Percentiles rank a stretch among this genome's conserved stretches.
Evolutionary conservation across 1,140 invertebrate genomes (phyloP).

Genomic region (Rhynchophorus ferrugineus): DNA sequence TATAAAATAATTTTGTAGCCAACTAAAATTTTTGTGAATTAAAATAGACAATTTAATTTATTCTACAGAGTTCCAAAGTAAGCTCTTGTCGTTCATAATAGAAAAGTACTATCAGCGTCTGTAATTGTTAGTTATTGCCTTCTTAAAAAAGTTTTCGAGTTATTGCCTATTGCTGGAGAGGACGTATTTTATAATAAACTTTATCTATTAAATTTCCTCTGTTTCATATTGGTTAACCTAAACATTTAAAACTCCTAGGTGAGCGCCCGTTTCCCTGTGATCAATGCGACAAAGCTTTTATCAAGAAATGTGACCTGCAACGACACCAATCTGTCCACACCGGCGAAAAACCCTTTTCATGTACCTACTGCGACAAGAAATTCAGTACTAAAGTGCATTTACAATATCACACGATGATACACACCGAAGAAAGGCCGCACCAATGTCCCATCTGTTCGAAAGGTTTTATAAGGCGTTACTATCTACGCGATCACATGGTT

Average conservation of each 20-base stretch:
- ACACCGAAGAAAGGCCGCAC: constrained; percentile 32
- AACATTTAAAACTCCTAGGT: constrained; percentile 17
- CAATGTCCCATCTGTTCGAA: constrained; percentile 28
- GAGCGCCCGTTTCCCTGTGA: constrained; percentile 29
- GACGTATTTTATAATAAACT: too few relatives aligned
- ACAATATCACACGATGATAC: constrained; percentile 32
- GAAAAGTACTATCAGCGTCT: too few relatives aligned
- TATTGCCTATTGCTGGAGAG: too few relatives aligned
- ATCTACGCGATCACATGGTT: constrained; percentile 27
- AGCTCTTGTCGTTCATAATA: too few relatives aligned
- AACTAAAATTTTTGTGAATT: too few relatives aligned
- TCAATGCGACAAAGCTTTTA: constrained; percentile 35
- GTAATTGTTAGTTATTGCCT: too few relatives aligned
- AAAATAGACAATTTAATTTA: too few relatives aligned
- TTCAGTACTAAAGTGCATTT: constrained; percentile 45
- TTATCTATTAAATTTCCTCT: too few relatives aligned
- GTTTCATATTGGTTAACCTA: too few relatives aligned
- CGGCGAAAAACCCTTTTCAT: constrained; percentile 57
- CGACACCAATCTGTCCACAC: constrained; percentile 53
- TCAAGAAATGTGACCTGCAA: constrained; percentile 34
- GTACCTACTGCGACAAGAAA: constrained; percentile 57
- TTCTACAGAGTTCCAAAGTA: too few relatives aligned
- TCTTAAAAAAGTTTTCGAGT: too few relatives aligned
- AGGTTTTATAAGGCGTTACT: constrained; percentile 30
- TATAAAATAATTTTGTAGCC: too few relatives aligned